Evolutionary conservation across 2,113 vertebrate genomes (phyloP), one percentile per base, ranked within the genome.

Genomic region (Danionella cerebrum): DNA sequence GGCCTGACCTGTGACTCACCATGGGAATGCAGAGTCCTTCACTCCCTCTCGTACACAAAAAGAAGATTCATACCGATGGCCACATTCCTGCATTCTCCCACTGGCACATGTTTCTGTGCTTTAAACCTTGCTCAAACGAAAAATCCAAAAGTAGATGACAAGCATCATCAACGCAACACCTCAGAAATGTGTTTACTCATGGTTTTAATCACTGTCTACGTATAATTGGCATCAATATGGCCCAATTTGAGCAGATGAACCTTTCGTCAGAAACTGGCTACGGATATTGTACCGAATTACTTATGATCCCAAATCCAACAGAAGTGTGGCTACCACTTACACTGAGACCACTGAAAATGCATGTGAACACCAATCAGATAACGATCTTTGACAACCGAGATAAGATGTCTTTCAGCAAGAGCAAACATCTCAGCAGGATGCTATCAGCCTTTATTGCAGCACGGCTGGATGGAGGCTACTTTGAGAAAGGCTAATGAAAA

Each of bases 21-120:
- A 64, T 51, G 62, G 50, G 74, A 73, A 73, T 76, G 62, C 50
- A 42, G 54, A 62, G 48, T 31, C 57, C 66, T 62, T 39, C 11
- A 66, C 66, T 71, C 65, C 44, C 58, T 59, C 45, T 65, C 38
- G 54, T 19, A 41, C 29, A 50, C 44, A 51, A 44, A 29, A 14
- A 48, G 22, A 69, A 19, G 24, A n/a, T 22, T 64, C 11, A 65
- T 55, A n/a, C 29, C 21, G 22, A 18, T 31, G 57, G 22, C 44
- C 42, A 36, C 55, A 62, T 47, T 29, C 22, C 38, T 31, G 29
- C 45, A 21, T 54, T 22, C 64, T 69, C 21, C 31, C 44, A 65
- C 25, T 47, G 44, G 22, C 27, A 12, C 9, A 47, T n/a, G n/a
- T 29, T 52, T 31, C 25, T 57, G 9, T 18, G 19, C 1, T 24